Evolutionary conservation across 2,113 vertebrate species (phyloP).

Genomic region (Thymallus thymallus): DNA sequence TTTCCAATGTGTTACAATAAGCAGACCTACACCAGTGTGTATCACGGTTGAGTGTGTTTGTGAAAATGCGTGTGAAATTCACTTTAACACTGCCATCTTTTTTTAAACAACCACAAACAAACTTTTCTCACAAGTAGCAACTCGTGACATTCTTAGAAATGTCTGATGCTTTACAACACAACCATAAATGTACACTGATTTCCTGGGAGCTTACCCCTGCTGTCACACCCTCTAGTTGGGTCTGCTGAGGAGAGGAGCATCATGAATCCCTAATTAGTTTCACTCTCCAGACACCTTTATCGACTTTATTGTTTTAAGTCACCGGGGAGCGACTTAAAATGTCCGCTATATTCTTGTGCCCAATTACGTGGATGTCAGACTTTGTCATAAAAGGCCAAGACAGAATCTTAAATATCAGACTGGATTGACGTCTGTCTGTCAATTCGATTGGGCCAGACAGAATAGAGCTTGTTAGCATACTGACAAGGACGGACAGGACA

Average conservation of each 20-base stretch:
- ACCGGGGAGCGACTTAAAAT: slow-evolving; percentile 37
- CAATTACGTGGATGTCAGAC: slow-evolving; percentile 2
- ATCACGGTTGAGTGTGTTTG: too few species aligned
- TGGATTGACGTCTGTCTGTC: slow-evolving; percentile 41
- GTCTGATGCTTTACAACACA: too few species aligned
- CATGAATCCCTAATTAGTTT: slow-evolving; percentile 56
- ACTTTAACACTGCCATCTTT: too few species aligned
- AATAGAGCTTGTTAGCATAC: slow-evolving; percentile 24
- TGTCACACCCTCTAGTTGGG: neutral
- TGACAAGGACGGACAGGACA: neutral
- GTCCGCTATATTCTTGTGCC: slow-evolving; percentile 8
- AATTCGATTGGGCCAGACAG: slow-evolving; percentile 40
- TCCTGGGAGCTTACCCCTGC: slow-evolving; percentile 24
- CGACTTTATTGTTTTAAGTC: slow-evolving; percentile 42
- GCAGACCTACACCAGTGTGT: neutral
- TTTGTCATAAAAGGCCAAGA: slow-evolving; percentile 50
- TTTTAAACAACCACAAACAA: too few species aligned
- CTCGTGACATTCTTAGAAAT: too few species aligned
- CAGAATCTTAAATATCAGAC: slow-evolving; percentile 52
- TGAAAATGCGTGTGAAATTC: too few species aligned
- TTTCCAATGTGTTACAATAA: neutral
- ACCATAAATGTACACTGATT: slow-evolving; percentile 5
- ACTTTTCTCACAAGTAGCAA: too few species aligned
- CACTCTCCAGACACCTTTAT: slow-evolving; percentile 55
- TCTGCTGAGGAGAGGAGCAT: slow-evolving; percentile 18